Conservation (phyloP, 1,140 invertebrate genomes). For the Leguminivora glycinivorella region DNA sequence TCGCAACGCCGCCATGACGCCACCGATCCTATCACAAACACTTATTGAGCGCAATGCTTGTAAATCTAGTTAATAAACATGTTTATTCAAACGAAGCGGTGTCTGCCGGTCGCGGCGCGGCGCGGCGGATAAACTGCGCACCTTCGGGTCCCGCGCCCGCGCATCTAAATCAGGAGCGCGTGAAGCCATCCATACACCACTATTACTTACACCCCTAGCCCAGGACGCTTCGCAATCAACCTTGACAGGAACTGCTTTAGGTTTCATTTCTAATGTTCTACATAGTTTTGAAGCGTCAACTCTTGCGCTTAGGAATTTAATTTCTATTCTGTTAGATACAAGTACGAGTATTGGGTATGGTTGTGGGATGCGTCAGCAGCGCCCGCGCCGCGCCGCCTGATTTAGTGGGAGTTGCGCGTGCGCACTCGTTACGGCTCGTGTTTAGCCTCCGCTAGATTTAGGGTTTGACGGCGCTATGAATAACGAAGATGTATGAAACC, state of each 20-base stretch:
- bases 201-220: constrained; percentile 10
- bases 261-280: not conserved
- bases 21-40: constrained; percentile 23
- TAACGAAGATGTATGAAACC: constrained; percentile 19
- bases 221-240: not conserved
- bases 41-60: constrained; percentile 21
- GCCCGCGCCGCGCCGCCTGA: constrained; percentile 7
- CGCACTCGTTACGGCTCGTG: constrained; percentile 25
- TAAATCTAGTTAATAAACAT: constrained; percentile 29
- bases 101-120: constrained; percentile 17
- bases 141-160: constrained; percentile 1
- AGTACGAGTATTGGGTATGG: not conserved
- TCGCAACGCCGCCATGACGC: not conserved
- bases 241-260: not conserved
- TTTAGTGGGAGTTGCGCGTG: constrained; percentile 17
- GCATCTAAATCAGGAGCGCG: constrained; percentile 23
- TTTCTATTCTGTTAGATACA: not conserved
- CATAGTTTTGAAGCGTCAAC: not conserved
- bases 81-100: constrained; percentile 28
- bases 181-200: constrained; percentile 22
- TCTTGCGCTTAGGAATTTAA: not conserved
- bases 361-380: not conserved
- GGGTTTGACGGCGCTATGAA: constrained; percentile 22
- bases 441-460: constrained; percentile 22
- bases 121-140: constrained; percentile 21